Evolutionary conservation across 2,888 invertebrate species (phyloP).

Genomic region (Prenolepis imparis): DNA sequence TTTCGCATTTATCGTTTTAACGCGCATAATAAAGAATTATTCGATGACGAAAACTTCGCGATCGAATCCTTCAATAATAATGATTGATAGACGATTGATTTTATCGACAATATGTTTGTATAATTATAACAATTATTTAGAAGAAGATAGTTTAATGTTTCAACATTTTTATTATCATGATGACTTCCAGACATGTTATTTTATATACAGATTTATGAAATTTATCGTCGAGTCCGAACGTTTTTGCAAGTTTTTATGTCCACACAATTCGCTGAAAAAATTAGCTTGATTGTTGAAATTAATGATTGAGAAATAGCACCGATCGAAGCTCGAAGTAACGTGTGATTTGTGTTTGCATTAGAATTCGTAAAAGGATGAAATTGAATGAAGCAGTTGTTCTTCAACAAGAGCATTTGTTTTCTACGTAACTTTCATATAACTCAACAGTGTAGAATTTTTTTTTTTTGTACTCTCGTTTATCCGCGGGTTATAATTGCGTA

Average conservation of each 20-base stretch:
- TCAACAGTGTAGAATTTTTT: constrained; percentile 2
- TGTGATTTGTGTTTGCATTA: constrained; percentile 4
- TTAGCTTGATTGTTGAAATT: not conserved
- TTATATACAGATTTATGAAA: not conserved
- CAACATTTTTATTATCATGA: not conserved
- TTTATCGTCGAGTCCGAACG: not conserved
- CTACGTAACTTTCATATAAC: not conserved
- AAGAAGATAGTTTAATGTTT: not conserved
- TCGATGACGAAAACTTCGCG: not conserved
- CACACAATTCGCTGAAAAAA: not conserved
- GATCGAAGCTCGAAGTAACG: not conserved
- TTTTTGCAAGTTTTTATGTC: not conserved
- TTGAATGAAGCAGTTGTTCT: constrained; percentile 6
- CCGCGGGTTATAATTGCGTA: constrained; percentile 14
- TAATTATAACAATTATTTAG: not conserved
- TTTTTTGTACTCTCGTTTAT: constrained; percentile 25
- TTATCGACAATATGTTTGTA: not conserved
- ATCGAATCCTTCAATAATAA: not conserved
- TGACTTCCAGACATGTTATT: not conserved
- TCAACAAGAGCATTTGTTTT: constrained; percentile 12
- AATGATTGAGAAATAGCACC: not conserved
- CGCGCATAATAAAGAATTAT: not conserved
- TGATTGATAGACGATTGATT: constrained; percentile 11
- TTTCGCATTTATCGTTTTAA: not conserved
- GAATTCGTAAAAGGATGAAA: too few species aligned